Evolutionary conservation across 1,140 invertebrate species (phyloP).

Genomic region (Nautilus pompilius): DNA sequence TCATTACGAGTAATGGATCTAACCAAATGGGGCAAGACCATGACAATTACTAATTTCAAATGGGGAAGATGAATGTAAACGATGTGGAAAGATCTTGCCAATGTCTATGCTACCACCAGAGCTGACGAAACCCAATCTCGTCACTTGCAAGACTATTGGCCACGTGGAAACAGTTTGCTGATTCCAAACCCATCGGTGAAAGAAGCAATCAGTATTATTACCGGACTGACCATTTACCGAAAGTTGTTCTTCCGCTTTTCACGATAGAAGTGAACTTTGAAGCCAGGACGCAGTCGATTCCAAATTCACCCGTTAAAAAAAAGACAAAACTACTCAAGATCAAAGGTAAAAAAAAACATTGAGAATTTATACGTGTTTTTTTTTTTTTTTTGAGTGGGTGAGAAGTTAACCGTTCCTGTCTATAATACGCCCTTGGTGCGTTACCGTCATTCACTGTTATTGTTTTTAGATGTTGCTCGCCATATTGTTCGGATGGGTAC

Average conservation of each 20-base stretch:
- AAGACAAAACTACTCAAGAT: background rate
- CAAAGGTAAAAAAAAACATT: background rate
- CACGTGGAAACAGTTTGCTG: too few species aligned
- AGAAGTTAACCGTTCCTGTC: background rate
- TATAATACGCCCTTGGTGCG: too few species aligned
- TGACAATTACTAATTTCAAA: background rate
- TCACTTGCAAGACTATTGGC: too few species aligned
- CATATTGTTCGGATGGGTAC: conserved; percentile 74
- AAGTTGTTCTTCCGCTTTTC: too few species aligned
- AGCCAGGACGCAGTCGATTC: too few species aligned
- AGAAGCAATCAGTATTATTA: background rate
- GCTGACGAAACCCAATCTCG: too few species aligned
- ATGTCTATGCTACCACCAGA: too few species aligned
- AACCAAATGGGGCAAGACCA: background rate
- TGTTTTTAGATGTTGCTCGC: conserved; percentile 70
- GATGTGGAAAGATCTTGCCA: background rate
- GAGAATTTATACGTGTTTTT: background rate
- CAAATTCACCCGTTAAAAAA: too few species aligned
- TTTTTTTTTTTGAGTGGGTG: background rate
- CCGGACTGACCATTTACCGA: background rate
- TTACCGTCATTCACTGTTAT: background rate
- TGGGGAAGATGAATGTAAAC: background rate
- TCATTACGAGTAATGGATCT: background rate
- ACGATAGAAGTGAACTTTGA: too few species aligned
- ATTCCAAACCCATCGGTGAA: too few species aligned